phyloP scores from a whole-genome alignment of 2,797 vertebrate genomes.

The Notoglanidium macrostoma region DNA sequence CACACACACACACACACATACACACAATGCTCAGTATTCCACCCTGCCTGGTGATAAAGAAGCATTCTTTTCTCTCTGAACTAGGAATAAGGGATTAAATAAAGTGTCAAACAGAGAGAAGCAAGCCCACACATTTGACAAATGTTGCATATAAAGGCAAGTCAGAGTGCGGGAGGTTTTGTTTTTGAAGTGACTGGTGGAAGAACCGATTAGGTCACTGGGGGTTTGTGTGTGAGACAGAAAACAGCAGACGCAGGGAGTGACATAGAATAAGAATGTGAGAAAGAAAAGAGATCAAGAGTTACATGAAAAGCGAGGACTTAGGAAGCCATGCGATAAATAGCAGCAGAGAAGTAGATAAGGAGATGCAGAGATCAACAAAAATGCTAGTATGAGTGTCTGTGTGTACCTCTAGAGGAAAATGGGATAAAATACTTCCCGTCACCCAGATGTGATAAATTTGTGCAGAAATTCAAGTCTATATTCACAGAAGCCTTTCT shows the following conservation, averaged over 20 bases:
- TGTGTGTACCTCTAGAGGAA: background rate
- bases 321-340: background rate
- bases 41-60: constrained; percentile 33
- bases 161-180: constrained; percentile 34
- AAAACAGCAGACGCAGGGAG: constrained; percentile 13
- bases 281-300: constrained; percentile 1
- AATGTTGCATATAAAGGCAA: constrained; percentile 41
- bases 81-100: constrained; percentile 41
- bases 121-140: constrained; percentile 36
- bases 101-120: constrained; percentile 37
- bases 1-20: constrained; percentile 8
- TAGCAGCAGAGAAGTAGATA: background rate
- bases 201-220: constrained; percentile 42
- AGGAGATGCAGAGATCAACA: constrained; percentile 9
- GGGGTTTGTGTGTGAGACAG: constrained; percentile 3
- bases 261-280: background rate
- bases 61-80: constrained; percentile 38
- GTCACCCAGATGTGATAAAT: constrained; percentile 5
- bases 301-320: constrained; percentile 10
- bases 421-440: constrained; percentile 15
- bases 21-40: constrained; percentile 15
- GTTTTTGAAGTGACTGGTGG: constrained; percentile 52
- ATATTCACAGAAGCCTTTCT: constrained; percentile 4
- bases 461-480: background rate
- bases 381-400: background rate